A percentile compares a stretch with the other conserved stretches of the same genome.
Evolutionary conservation across 1,140 invertebrate species (phyloP).

Genomic region (Magallana angulata): DNA sequence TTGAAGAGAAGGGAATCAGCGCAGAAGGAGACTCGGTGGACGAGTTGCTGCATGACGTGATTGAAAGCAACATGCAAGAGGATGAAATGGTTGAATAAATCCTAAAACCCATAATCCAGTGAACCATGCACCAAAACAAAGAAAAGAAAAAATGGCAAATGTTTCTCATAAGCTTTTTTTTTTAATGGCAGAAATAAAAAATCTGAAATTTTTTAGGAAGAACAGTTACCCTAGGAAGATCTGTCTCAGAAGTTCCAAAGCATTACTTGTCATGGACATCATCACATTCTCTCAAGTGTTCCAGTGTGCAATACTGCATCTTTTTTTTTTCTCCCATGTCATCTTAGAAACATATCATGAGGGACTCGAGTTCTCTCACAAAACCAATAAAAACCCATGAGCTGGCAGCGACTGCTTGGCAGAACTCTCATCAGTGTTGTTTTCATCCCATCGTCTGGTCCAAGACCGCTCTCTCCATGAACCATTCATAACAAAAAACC

Average conservation of each 20-base stretch:
- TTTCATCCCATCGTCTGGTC: conserved; percentile 31
- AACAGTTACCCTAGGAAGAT: conserved; percentile 7
- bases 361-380: conserved; percentile 24
- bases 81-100: conserved; percentile 68
- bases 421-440: conserved; percentile 35
- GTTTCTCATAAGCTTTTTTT: conserved; percentile 9
- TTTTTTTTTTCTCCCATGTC: conserved; percentile 9
- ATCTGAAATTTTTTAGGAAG: not conserved
- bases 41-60: conserved; percentile 77
- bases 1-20: conserved; percentile 77
- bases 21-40: conserved; percentile 77
- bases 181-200: not conserved
- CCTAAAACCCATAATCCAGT: not conserved
- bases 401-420: conserved; percentile 32
- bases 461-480: conserved; percentile 27
- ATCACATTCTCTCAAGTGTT: not conserved
- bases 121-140: not conserved
- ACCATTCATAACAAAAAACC: conserved; percentile 5
- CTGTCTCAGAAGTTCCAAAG: conserved; percentile 29
- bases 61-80: conserved; percentile 78
- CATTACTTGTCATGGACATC: conserved; percentile 22
- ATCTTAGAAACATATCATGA: conserved; percentile 35
- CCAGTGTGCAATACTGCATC: conserved; percentile 25
- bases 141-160: not conserved
- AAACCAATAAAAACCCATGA: conserved; percentile 29